phyloP scores from a whole-genome alignment of 2,888 invertebrate genomes.

The Platycnemis pennipes region DNA sequence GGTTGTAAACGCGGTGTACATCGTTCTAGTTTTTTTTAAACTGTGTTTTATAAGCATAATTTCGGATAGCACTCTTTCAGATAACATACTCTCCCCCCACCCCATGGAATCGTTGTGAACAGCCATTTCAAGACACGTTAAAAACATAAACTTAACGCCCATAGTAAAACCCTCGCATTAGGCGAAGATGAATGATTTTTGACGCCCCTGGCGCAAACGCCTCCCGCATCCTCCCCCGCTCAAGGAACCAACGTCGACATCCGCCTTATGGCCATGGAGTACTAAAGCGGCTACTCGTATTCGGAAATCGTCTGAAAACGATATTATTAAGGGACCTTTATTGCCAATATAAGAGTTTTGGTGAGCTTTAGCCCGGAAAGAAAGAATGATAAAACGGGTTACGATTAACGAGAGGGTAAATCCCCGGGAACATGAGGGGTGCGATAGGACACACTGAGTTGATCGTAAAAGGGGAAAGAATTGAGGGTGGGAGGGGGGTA shows the following conservation, averaged over 20 bases:
- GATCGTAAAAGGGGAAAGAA: conserved; percentile 38
- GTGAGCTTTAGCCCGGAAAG: conserved; percentile 13
- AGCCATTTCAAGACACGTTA: not conserved
- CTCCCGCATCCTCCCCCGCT: not conserved
- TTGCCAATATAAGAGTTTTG: conserved; percentile 58
- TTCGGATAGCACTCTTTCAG: not conserved
- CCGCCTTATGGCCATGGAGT: not conserved
- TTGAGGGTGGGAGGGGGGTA: not conserved
- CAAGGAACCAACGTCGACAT: not conserved
- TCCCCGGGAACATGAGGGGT: conserved; percentile 34
- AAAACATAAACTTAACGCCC: not conserved
- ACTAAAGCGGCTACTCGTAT: conserved; percentile 55
- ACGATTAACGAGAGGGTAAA: conserved; percentile 46
- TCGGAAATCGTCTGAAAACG: conserved; percentile 45
- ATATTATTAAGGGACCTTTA: conserved; percentile 52
- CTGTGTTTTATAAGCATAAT: conserved; percentile 13
- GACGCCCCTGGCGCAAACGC: not conserved
- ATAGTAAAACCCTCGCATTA: not conserved
- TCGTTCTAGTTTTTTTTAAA: not conserved
- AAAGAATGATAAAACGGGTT: conserved; percentile 45
- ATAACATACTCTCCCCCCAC: not conserved
- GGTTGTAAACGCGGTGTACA: not conserved
- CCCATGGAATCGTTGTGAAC: not conserved
- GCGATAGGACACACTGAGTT: conserved; percentile 8
- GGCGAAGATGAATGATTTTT: conserved; percentile 20